Base-by-base conservation (phyloP, 2,797 vertebrate species). In the Myioborus melanocephalus region DNA sequence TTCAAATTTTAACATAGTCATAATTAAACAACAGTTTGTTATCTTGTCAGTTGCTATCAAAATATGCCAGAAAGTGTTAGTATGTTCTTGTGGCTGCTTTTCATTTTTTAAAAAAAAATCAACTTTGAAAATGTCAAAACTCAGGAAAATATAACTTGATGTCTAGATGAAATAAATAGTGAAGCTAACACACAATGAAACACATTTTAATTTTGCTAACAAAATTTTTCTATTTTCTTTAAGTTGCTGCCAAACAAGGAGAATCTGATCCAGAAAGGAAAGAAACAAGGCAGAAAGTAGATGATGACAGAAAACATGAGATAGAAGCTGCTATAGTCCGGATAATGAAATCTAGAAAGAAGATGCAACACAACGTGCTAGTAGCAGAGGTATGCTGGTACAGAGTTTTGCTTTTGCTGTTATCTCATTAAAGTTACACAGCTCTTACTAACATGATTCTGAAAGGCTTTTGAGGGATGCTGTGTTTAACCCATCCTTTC, bases 321-420 rank as follows among this genome's bases (percentile, higher is more conserved):
- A 99, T 99, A 93, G 99, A 99, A 98, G 99, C 99, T 94, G 99
- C 99, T 97, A 99, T 99, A 93, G 99, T 99, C 84, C 98, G 99
- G 96, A 99, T 99, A 98, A 99, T 99, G 99, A 99, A 99, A 97
- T 99, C 99, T 37, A 98, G 99, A 91, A 99, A 99, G 99, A 99
- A 99, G 98, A 99, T 99, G 99, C 99, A 99, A 95, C 99, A 99
- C 98, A 99, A 99, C n/a, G 98, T 99, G 94, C 97, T 99, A 97
- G 99, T 99, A 97, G 99, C 99, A 94, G 99, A 99, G 99, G 99
- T 99, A 96, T 43, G 32, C 26, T 59, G 59, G 34, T 46, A 24
- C 70, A 30, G 7, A 14, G 22, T 24, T 80, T 32, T 46, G 26
- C 27, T 77, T 32, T 76, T 90, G 21, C 37, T 81, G 0, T 65